Conservation (phyloP, 2,888 invertebrate species). For the Electrophaes corylata region DNA sequence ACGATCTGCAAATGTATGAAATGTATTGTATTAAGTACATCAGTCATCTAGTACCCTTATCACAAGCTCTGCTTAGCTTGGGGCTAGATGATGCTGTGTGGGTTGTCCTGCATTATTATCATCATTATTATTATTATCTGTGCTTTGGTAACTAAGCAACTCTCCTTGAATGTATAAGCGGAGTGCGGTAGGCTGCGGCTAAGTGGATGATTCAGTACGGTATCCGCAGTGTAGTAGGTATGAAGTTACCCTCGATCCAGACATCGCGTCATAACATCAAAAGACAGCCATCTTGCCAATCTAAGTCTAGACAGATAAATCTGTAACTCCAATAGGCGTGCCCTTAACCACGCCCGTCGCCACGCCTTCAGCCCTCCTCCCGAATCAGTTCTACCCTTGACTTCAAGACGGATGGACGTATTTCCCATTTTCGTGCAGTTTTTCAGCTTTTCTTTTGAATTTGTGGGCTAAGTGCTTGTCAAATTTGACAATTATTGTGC, state of each 20-base stretch:
- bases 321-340: constrained; percentile 30
- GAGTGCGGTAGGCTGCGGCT: too few species aligned
- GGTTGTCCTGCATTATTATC: too few species aligned
- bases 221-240: too few species aligned
- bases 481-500: constrained; percentile 3
- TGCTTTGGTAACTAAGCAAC: too few species aligned
- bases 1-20: too few species aligned
- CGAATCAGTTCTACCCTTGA: constrained; percentile 25
- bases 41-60: too few species aligned
- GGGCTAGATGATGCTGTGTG: too few species aligned
- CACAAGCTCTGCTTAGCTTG: too few species aligned
- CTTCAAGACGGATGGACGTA: constrained; percentile 26
- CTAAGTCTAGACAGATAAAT: constrained; percentile 33
- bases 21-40: too few species aligned
- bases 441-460: constrained; percentile 9
- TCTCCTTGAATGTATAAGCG: too few species aligned
- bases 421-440: not conserved
- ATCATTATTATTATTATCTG: too few species aligned
- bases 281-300: constrained; percentile 30
- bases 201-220: too few species aligned
- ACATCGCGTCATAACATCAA: not conserved
- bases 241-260: not conserved
- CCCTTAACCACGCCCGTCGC: constrained; percentile 23
- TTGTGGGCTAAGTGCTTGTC: constrained; percentile 4
- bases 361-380: constrained; percentile 27